These are phyloP conservation scores for Erpobdella octoculata DNA, from an alignment of 2,888 invertebrate species.

Conservation along the genomic window DNA sequence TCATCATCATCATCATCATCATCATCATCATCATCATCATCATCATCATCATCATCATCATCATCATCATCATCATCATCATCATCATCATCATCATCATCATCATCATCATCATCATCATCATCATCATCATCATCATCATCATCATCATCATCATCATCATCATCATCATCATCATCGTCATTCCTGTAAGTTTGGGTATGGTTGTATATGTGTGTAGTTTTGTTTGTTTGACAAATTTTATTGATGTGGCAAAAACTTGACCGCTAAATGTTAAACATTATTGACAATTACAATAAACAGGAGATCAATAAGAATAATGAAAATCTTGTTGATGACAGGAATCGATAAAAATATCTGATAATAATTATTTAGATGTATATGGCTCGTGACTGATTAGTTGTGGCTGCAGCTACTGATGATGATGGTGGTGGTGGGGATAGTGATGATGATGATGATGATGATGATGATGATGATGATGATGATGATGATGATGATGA, in stretches of 20 bases:
- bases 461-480: conserved; percentile 21
- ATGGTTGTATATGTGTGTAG: background rate
- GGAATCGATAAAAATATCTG: background rate
- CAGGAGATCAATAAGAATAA: no score
- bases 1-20: conserved; percentile 17
- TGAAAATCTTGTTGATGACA: no score
- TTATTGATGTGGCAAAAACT: background rate
- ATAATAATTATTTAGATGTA: conserved; percentile 3
- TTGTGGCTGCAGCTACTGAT: background rate
- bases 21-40: conserved; percentile 21
- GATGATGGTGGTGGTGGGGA: conserved; percentile 2
- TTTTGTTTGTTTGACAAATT: background rate
- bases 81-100: conserved; percentile 13
- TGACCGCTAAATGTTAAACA: background rate
- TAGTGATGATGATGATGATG: conserved; percentile 15
- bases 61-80: conserved; percentile 21
- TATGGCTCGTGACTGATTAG: background rate
- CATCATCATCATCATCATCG: conserved; percentile 4
- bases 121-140: conserved; percentile 22
- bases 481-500: conserved; percentile 26
- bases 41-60: conserved; percentile 17
- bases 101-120: conserved; percentile 24
- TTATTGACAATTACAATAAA: background rate
- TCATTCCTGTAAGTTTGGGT: background rate
- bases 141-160: conserved; percentile 21